These are phyloP conservation scores for Nemopilema nomurai DNA, from an alignment of 30 jellyfish, hydroid and myxozoan species.

Conservation along the genomic window DNA sequence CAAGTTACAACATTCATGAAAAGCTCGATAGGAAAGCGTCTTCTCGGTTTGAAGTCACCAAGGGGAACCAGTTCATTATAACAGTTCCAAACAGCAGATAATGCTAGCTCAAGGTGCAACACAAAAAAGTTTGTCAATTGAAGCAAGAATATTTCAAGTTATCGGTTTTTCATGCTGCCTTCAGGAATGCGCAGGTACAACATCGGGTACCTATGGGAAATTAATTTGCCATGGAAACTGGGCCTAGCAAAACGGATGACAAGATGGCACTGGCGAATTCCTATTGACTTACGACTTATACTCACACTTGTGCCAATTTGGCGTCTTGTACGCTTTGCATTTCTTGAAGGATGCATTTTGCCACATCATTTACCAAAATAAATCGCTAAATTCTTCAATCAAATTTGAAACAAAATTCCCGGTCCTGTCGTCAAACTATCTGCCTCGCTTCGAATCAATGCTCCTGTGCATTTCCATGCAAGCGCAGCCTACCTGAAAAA, in stretches of 20 bases:
- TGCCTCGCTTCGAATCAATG: not conserved
- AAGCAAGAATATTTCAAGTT: too few species aligned
- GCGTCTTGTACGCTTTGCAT: constrained; percentile 32
- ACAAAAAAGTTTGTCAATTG: too few species aligned
- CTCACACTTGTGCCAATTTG: constrained; percentile 41
- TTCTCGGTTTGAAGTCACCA: too few species aligned
- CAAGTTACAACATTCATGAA: too few species aligned
- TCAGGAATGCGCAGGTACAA: too few species aligned
- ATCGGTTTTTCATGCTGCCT: too few species aligned
- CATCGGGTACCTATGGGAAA: too few species aligned
- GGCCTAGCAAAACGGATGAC: not conserved
- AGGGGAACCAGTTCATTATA: too few species aligned
- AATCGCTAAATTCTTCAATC: not conserved
- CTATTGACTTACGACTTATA: not conserved
- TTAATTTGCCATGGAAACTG: constrained; percentile 4
- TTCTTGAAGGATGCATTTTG: constrained; percentile 45
- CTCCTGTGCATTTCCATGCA: not conserved
- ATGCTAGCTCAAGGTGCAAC: too few species aligned
- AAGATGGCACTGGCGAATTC: not conserved
- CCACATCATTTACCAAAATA: not conserved
- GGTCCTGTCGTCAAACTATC: not conserved
- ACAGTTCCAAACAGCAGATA: too few species aligned
- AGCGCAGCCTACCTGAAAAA: too few species aligned
- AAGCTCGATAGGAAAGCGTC: too few species aligned
- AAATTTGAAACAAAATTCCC: not conserved